Evolutionary conservation across 2,113 vertebrate species (phyloP), one percentile per base, ranked within the genome.

Genomic region (Fulica atra): DNA sequence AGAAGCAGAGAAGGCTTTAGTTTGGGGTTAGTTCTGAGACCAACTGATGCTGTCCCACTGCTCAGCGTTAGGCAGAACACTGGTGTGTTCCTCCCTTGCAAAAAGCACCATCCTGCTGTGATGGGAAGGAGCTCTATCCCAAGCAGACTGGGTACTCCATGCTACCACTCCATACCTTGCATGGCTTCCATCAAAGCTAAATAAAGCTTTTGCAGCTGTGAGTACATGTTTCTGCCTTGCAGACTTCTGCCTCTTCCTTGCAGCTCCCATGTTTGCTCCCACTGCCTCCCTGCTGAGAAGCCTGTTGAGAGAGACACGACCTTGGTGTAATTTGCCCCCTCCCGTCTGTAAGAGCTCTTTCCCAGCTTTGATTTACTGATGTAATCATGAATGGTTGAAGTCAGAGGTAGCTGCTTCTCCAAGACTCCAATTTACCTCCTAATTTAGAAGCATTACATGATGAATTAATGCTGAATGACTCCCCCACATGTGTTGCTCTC

Each of bases 391-490:
- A 50, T 44, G 50, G 18, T 66, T 50, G 36, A 76, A 95, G 74
- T 82, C 48, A 33, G 63, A 80, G 70, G 19, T 85, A 71, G 36
- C 42, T 79, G 19, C 66, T 73, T 84, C 46, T 92, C 33, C 23
- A 13, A 92, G 53, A 20, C 48, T 76, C 35, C 38, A 48, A 13
- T 86, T 93, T 82, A 68, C 7, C 68, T 88, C 85, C 57, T 92
- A 42, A 68, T 88, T 50, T 92, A 64, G 42, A 72, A 90, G 33
- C 16, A 50, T 48, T 74, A 31, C 9, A 5, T 72, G 70, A 59
- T 90, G 42, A 85, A 38, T 93, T 93, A 92, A 48, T 86, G 38
- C 48, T 85, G 74, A 93, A 64, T 80, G 86, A 60, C 53, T 85
- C 29, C 31, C 29, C 44, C 10, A 7, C 18, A 10, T 38, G 4